Conservation (phyloP, 1,140 invertebrate genomes). For the Radopholus similis region DNA sequence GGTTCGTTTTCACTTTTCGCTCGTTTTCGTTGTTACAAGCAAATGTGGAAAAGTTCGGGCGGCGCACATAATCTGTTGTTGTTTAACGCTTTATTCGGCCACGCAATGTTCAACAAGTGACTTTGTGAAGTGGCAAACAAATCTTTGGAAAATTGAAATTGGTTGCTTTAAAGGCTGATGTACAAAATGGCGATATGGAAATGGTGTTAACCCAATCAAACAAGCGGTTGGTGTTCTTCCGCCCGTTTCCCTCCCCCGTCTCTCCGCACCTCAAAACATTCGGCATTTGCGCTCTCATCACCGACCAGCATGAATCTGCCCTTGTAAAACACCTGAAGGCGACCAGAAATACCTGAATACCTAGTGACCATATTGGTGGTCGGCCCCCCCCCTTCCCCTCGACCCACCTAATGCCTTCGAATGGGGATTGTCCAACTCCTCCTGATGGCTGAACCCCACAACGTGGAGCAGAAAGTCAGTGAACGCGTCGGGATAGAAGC, state of each 20-base stretch:
- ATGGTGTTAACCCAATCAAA: neutral
- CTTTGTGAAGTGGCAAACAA: too few species aligned
- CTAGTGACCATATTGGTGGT: too few species aligned
- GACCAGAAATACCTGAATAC: slow-evolving; percentile 21
- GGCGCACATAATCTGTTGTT: too few species aligned
- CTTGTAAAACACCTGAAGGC: slow-evolving; percentile 26
- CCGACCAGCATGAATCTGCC: slow-evolving; percentile 17
- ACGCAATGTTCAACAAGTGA: too few species aligned
- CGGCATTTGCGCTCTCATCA: neutral
- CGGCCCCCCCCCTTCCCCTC: too few species aligned
- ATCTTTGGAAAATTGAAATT: too few species aligned
- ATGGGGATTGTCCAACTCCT: slow-evolving; percentile 30
- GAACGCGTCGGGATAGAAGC: slow-evolving; percentile 51
- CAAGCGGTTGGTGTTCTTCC: neutral
- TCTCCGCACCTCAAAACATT: neutral
- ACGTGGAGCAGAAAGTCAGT: slow-evolving; percentile 35
- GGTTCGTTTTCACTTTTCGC: too few species aligned
- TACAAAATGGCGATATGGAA: neutral
- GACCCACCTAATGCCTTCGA: slow-evolving; percentile 19
- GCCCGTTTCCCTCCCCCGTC: neutral
- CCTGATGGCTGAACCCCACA: slow-evolving; percentile 35
- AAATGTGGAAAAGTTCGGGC: too few species aligned
- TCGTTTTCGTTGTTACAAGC: too few species aligned
- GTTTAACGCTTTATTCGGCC: too few species aligned
- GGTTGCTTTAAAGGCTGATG: neutral